phyloP scores from a whole-genome alignment of 2,113 vertebrate genomes.

The Abramis brama region DNA sequence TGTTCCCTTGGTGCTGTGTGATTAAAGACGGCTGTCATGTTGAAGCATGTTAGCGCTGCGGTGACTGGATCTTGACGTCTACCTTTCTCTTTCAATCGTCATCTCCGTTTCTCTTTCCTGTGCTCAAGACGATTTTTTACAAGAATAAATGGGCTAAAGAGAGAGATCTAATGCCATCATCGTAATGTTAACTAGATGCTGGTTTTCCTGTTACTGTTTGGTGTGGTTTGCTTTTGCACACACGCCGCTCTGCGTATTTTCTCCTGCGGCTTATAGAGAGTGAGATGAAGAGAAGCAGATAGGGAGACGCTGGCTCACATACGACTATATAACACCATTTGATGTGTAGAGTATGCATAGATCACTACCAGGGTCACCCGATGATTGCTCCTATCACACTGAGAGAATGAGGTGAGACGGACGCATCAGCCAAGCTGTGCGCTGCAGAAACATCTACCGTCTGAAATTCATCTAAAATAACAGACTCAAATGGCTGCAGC shows the following conservation, averaged over 20 bases:
- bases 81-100: background rate
- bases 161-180: constrained; percentile 25
- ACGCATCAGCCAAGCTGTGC: background rate
- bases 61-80: constrained; percentile 31
- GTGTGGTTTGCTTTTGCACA: background rate
- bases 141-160: constrained; percentile 14
- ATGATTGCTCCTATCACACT: constrained; percentile 33
- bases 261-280: background rate
- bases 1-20: constrained; percentile 35
- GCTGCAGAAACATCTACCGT: constrained; percentile 11
- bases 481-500: background rate
- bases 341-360: constrained; percentile 42
- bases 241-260: constrained; percentile 1
- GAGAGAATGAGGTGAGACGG: constrained; percentile 7
- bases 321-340: constrained; percentile 12
- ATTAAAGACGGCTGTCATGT: constrained; percentile 59
- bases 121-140: constrained; percentile 9
- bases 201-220: constrained; percentile 14
- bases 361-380: constrained; percentile 52
- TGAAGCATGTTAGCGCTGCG: constrained; percentile 42
- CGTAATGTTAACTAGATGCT: constrained; percentile 26
- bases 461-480: constrained; percentile 5
- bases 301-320: background rate
- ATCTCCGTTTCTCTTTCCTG: background rate
- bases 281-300: background rate